Conservation (phyloP, 1,140 invertebrate genomes). For the Stenopsyche tienmushanensis region DNA sequence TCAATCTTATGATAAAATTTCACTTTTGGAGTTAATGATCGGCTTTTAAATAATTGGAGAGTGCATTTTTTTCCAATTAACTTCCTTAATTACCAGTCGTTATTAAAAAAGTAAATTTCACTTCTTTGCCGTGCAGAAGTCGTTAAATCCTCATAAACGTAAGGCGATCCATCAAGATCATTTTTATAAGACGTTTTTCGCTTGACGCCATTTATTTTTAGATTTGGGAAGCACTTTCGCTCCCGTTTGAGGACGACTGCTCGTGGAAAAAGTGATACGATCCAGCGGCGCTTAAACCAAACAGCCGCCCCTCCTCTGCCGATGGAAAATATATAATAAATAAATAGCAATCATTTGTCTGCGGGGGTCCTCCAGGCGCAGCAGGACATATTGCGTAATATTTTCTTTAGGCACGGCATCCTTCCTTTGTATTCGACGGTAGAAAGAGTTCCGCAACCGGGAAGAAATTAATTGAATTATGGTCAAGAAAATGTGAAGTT, state of each 20-base stretch:
- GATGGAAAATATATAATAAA: slow-evolving; percentile 36
- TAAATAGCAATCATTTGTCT: slow-evolving; percentile 29
- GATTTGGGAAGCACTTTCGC: not conserved
- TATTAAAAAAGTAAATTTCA: no score
- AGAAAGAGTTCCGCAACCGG: slow-evolving; percentile 2
- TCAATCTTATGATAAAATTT: no score
- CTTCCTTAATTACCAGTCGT: no score
- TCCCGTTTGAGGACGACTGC: not conserved
- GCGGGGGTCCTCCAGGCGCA: slow-evolving; percentile 25
- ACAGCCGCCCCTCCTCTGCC: slow-evolving; percentile 9
- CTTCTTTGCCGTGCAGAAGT: no score
- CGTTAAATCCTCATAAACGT: no score
- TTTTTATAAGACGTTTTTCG: no score
- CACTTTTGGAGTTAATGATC: no score
- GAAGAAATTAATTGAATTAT: slow-evolving; percentile 38
- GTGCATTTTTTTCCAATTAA: no score
- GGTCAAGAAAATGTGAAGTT: not conserved
- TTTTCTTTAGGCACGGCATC: slow-evolving; percentile 27
- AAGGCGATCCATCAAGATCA: no score
- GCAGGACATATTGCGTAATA: slow-evolving; percentile 37
- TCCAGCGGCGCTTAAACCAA: slow-evolving; percentile 9
- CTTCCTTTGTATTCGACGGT: slow-evolving; percentile 1
- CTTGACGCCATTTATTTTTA: no score
- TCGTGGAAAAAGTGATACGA: not conserved
- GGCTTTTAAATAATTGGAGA: no score